Base-by-base conservation (phyloP, 2,797 vertebrate species). In the Crax fasciolata region DNA sequence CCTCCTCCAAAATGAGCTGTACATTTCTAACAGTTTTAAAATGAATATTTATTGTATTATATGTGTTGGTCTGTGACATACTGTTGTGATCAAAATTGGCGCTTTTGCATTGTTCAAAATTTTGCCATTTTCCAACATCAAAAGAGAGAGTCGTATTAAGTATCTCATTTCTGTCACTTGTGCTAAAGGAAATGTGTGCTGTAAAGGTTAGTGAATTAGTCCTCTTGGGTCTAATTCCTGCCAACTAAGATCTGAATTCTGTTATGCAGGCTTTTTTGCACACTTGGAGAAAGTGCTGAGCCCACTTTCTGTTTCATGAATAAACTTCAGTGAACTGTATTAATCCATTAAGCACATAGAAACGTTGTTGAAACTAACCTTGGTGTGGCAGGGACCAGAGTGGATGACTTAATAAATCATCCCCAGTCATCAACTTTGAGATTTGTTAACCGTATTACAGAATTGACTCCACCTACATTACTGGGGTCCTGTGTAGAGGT, bases 271-370 rank as follows among this genome's bases (percentile, higher is more conserved):
- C 10, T 16, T 93, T 87, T 84, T 48, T 78, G 75, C 72, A 68
- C 41, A 54, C 70, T 92, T 90, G 32, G 41, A 86, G 67, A 91
- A 97, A 96, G 44, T 84, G 71, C 84, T 96, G 87, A 97, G 48
- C 41, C 15, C 2, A 8, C 63, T 89, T 95, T 86, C 28, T 92
- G 19, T 92, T 80, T 91, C 71, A 55, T 91, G 74, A 94, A 94
- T 92, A 94, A 96, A 96, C 83, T 96, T 92, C 54, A 77, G 28
- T 83, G 91, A 85, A 93, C 72, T 85, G 51, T 70, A 95, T 80
- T 67, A 94, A 96, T 85, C 94, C 73, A 81, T 96, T 94, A 95
- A 79, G 24, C 20, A 81, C 48, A 46, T 8, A 70, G 66, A 79
- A 81, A 82, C 9, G 2, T 32, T 19, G 5, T 44, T 84, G 51